Percentiles rank a stretch among this genome's conserved stretches.
Evolutionary conservation across 1,140 invertebrate genomes (phyloP).

Genomic region (Euura lappo): DNA sequence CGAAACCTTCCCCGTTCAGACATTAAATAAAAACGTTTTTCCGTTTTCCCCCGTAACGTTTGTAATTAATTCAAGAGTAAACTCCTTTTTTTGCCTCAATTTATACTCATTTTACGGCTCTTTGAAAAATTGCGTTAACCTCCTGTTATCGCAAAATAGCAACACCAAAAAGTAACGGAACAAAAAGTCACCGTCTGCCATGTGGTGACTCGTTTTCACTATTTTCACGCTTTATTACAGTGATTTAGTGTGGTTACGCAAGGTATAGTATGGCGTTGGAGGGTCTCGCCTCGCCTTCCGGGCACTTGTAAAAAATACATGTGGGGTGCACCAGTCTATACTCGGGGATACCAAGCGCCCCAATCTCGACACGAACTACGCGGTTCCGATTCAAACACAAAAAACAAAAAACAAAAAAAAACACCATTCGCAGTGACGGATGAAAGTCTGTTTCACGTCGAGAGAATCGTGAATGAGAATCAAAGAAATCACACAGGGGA

Average conservation of each 20-base stretch:
- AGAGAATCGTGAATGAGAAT: too few relatives aligned
- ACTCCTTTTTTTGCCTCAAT: not conserved
- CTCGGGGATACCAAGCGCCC: not conserved
- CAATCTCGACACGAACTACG: not conserved
- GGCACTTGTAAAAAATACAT: conserved; percentile 3
- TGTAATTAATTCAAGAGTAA: not conserved
- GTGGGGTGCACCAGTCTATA: not conserved
- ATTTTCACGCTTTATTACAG: conserved; percentile 6
- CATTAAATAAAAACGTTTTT: not conserved
- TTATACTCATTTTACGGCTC: not conserved
- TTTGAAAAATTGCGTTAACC: not conserved
- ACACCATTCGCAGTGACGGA: too few relatives aligned
- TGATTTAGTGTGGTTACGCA: conserved; percentile 2
- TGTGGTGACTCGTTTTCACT: conserved; percentile 1
- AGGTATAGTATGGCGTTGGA: not conserved
- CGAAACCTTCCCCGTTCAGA: not conserved
- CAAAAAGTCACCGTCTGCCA: not conserved
- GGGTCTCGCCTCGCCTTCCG: conserved; percentile 1
- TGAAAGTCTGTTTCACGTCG: too few relatives aligned
- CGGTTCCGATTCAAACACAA: not conserved
- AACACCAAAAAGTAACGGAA: not conserved
- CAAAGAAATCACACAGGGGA: too few relatives aligned
- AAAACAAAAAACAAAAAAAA: too few relatives aligned
- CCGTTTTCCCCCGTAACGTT: not conserved
- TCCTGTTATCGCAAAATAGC: not conserved